Evolutionary conservation across 2,113 vertebrate genomes (phyloP).

Genomic region (Cyprinodon variegatus): DNA sequence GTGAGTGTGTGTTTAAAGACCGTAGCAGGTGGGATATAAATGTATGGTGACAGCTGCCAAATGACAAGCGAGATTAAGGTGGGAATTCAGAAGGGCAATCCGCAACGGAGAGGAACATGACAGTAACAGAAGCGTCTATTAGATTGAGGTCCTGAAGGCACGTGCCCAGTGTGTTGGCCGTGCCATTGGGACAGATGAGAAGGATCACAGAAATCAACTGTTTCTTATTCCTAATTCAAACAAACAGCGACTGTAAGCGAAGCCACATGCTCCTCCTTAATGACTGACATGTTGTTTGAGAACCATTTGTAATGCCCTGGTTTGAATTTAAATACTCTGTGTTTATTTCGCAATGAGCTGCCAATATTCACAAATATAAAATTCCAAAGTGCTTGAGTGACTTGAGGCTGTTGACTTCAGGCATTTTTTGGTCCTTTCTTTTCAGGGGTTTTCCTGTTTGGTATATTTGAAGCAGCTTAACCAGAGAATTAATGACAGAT

Average conservation of each 20-base stretch:
- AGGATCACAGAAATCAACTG: slow-evolving; percentile 53
- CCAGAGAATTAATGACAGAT: slow-evolving; percentile 63
- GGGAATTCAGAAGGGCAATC: slow-evolving; percentile 83
- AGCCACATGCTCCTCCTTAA: slow-evolving; percentile 77
- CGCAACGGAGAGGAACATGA: slow-evolving; percentile 88
- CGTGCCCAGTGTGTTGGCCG: slow-evolving; percentile 31
- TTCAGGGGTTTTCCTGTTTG: slow-evolving; percentile 51
- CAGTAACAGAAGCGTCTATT: slow-evolving; percentile 90
- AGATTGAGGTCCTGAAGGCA: slow-evolving; percentile 70
- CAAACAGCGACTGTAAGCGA: slow-evolving; percentile 75
- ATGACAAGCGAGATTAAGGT: slow-evolving; percentile 84
- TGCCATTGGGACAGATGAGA: slow-evolving; percentile 53
- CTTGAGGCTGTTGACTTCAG: slow-evolving; percentile 60
- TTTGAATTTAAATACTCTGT: slow-evolving; percentile 72
- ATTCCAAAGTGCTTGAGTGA: slow-evolving; percentile 66
- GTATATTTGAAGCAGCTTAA: slow-evolving; percentile 49
- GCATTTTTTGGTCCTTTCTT: slow-evolving; percentile 18
- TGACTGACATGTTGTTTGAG: slow-evolving; percentile 81
- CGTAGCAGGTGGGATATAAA: slow-evolving; percentile 76
- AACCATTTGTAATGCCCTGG: slow-evolving; percentile 74
- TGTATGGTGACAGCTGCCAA: slow-evolving; percentile 86
- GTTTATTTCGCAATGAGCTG: slow-evolving; percentile 73
- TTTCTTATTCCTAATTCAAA: slow-evolving; percentile 71
- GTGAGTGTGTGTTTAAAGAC: slow-evolving; percentile 11
- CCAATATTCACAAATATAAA: slow-evolving; percentile 69